These are phyloP conservation scores for Paramisgurnus dabryanus DNA, from an alignment of 2,113 vertebrate genomes.

Conservation along the genomic window DNA sequence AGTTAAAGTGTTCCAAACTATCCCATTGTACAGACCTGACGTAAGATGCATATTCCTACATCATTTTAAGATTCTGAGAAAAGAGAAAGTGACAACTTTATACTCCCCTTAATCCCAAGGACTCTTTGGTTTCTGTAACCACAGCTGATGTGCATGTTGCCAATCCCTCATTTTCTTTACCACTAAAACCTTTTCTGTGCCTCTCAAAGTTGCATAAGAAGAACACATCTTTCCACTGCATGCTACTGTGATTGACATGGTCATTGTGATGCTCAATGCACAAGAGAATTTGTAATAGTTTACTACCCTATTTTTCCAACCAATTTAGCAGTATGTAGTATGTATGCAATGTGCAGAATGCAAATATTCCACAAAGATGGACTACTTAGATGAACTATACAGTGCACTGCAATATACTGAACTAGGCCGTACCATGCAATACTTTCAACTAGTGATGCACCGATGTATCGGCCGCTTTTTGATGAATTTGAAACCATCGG, in stretches of 20 bases:
- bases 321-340: too few species aligned
- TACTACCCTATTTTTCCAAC: too few species aligned
- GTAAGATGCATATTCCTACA: conserved; percentile 23
- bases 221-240: conserved; percentile 3
- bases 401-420: too few species aligned
- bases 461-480: too few species aligned
- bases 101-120: conserved; percentile 24
- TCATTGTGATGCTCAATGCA: not conserved
- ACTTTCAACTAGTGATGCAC: too few species aligned
- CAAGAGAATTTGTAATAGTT: not conserved
- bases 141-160: conserved; percentile 39
- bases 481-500: too few species aligned
- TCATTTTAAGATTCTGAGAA: conserved; percentile 16
- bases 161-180: conserved; percentile 13
- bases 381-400: too few species aligned
- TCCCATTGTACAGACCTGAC: conserved; percentile 26
- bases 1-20: not conserved
- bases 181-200: conserved; percentile 29
- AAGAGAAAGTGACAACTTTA: not conserved
- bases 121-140: conserved; percentile 40
- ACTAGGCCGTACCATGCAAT: too few species aligned
- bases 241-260: not conserved
- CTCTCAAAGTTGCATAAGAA: conserved; percentile 15
- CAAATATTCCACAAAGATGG: too few species aligned
- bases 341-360: too few species aligned